Conservation (phyloP, 1,140 invertebrate genomes). For the Conopomorpha cramerella region DNA sequence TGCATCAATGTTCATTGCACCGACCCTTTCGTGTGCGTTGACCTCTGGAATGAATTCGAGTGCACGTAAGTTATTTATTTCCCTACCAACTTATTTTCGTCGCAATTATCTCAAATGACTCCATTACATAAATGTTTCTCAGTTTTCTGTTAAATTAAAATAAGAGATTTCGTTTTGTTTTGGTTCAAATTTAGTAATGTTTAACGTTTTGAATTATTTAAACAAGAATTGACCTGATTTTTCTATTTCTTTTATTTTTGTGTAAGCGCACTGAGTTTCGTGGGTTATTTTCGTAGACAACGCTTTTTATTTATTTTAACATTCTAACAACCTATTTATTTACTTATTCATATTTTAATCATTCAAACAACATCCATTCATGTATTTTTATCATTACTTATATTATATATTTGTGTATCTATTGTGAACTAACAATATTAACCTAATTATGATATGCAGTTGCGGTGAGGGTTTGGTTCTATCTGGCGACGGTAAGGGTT, state of each 20-base stretch:
- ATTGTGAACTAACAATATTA: slow-evolving; percentile 16
- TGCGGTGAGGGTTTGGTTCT: slow-evolving; percentile 90
- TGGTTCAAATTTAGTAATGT: too few species aligned
- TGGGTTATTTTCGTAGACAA: too few species aligned
- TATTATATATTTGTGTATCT: slow-evolving; percentile 18
- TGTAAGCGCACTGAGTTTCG: slow-evolving; percentile 37
- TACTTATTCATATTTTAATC: background rate
- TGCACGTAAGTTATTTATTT: slow-evolving; percentile 84
- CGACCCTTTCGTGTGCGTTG: slow-evolving; percentile 93
- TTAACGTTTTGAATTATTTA: too few species aligned
- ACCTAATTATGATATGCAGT: too few species aligned
- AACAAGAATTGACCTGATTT: too few species aligned
- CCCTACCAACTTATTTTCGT: too few species aligned
- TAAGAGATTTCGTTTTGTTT: too few species aligned
- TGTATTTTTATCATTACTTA: slow-evolving; percentile 8
- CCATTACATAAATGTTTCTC: too few species aligned
- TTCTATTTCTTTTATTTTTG: slow-evolving; percentile 7
- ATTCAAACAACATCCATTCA: too few species aligned
- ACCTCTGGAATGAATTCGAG: slow-evolving; percentile 95
- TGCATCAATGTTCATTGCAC: slow-evolving; percentile 90
- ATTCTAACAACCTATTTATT: background rate
- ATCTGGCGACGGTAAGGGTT: slow-evolving; percentile 86
- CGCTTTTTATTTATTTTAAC: slow-evolving; percentile 7
- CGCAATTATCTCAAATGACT: too few species aligned
- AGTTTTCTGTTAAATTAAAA: too few species aligned